Evolutionary conservation across 1,140 invertebrate species (phyloP), one percentile per base, ranked within the genome.

Genomic region (Sitobion miscanthi): DNA sequence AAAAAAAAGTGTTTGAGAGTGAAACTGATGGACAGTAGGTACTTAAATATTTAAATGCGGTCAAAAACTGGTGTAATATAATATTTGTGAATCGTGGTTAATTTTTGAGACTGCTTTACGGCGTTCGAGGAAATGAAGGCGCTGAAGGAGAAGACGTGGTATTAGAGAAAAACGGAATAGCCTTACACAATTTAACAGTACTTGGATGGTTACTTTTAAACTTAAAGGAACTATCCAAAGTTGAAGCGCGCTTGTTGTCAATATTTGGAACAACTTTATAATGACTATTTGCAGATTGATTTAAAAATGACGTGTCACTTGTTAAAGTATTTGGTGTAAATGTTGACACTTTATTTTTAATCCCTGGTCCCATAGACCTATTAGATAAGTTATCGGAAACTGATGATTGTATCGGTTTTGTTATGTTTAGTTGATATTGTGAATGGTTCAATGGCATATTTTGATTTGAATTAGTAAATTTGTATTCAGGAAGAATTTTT

Each of bases 101-200:
- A 5, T 23, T 83, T 83, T 47, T n/a, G 7, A 38, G 35, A 38
- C 6, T 69, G 6, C 4, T 42, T 8, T 42, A 42, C 5, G 6
- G 42, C 5, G n/a, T 62, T 17, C 25, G 25, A 82, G 30, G 20
- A 35, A 21, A 91, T n/a, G 49, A n/a, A 25, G 21, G 25, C 20
- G 82, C n/a, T 5, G 82, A 35, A 25, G 35, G 9, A 49, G 23
- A 42, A 85, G 47, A 92, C 25, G 91, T 9, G 30, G 25, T 92
- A 52, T 92, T 93, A n/a, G 91, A 83, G 17, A 93, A 93, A 85
- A 93, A 93, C 17, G 91, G 91, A 85, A 93, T 25, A 30, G 77
- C 91, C 5, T 86, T 93, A 93, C 23, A 42, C 17, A 93, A 83
- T 93, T 93, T 93, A 45, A 86, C 25, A 42, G n/a, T 17, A 30